A percentile compares a stretch with the other conserved stretches of the same genome.
These are phyloP conservation scores for Gymnodraco acuticeps DNA, from an alignment of 2,797 vertebrate genomes.

Conservation along the genomic window DNA sequence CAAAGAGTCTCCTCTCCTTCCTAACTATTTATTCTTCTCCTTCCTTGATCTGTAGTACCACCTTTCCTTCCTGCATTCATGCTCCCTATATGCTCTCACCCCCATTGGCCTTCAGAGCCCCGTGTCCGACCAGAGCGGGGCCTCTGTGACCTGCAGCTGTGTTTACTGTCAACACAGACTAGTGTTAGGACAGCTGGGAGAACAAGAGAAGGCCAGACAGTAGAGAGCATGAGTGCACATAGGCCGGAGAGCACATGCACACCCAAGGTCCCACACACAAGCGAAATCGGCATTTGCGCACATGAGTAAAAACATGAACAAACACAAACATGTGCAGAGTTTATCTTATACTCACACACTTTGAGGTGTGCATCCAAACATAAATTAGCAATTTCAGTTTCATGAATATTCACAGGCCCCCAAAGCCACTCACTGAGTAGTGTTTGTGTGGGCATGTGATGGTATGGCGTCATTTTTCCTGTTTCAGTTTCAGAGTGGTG, in stretches of 20 bases:
- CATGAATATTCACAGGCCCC: slow-evolving; percentile 31
- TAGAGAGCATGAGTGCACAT: slow-evolving; percentile 65
- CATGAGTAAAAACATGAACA: slow-evolving; percentile 38
- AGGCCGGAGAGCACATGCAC: slow-evolving; percentile 52
- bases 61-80: slow-evolving; percentile 49
- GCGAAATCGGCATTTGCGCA: slow-evolving; percentile 46
- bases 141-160: slow-evolving; percentile 88
- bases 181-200: slow-evolving; percentile 88
- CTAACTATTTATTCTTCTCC: slow-evolving; percentile 20
- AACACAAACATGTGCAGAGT: slow-evolving; percentile 38
- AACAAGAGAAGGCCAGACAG: slow-evolving; percentile 84
- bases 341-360: slow-evolving; percentile 8
- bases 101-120: slow-evolving; percentile 73
- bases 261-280: slow-evolving; percentile 13
- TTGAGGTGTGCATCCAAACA: slow-evolving; percentile 10
- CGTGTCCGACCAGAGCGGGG: slow-evolving; percentile 79
- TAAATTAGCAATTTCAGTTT: slow-evolving; percentile 22
- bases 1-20: slow-evolving; percentile 18
- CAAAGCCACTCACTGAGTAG: slow-evolving; percentile 11
- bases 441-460: slow-evolving; percentile 18
- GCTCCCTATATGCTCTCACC: slow-evolving; percentile 57
- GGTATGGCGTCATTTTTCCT: slow-evolving; percentile 27
- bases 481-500: slow-evolving; percentile 48
- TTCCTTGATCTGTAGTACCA: slow-evolving; percentile 15
- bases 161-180: slow-evolving; percentile 88